Percentiles rank a stretch among this genome's conserved stretches.
These are phyloP conservation scores for Lasioglossum baleicum DNA, from an alignment of 1,140 invertebrate species.

Conservation along the genomic window DNA sequence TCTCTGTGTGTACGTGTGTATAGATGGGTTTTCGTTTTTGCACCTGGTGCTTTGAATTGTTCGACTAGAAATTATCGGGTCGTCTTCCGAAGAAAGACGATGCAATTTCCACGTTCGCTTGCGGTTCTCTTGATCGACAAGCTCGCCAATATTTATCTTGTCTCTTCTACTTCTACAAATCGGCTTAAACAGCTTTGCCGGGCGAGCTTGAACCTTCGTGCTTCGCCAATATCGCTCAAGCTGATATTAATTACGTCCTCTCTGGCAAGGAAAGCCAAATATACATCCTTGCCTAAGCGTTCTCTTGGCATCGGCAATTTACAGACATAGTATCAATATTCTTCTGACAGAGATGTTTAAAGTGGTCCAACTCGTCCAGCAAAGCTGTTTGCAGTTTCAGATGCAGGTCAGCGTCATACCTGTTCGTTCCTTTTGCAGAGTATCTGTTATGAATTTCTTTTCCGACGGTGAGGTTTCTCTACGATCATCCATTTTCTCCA, in stretches of 20 bases:
- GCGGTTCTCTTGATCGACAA: too few relatives aligned
- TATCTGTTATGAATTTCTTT: conserved; percentile 75
- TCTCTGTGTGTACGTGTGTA: background rate
- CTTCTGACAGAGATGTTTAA: too few relatives aligned
- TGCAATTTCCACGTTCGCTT: too few relatives aligned
- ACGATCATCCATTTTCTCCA: conserved; percentile 75
- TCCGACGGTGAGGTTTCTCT: conserved; percentile 73
- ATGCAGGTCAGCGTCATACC: conserved; percentile 61
- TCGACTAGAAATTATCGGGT: background rate
- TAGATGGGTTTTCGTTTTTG: conserved; percentile 62
- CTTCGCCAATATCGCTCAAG: too few relatives aligned
- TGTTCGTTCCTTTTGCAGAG: conserved; percentile 73
- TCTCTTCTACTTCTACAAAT: background rate
- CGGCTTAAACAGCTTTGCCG: background rate
- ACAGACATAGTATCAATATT: too few relatives aligned
- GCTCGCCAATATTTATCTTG: background rate
- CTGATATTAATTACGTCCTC: too few relatives aligned
- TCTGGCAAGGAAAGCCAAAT: too few relatives aligned
- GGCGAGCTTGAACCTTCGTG: background rate
- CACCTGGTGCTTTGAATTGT: conserved; percentile 57
- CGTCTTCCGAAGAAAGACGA: background rate
- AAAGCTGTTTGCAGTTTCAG: too few relatives aligned
- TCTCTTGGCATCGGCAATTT: too few relatives aligned
- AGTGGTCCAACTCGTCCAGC: too few relatives aligned
- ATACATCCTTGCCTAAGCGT: too few relatives aligned